Evolutionary conservation across 2,113 vertebrate genomes (phyloP).

Genomic region (Rynchops niger): DNA sequence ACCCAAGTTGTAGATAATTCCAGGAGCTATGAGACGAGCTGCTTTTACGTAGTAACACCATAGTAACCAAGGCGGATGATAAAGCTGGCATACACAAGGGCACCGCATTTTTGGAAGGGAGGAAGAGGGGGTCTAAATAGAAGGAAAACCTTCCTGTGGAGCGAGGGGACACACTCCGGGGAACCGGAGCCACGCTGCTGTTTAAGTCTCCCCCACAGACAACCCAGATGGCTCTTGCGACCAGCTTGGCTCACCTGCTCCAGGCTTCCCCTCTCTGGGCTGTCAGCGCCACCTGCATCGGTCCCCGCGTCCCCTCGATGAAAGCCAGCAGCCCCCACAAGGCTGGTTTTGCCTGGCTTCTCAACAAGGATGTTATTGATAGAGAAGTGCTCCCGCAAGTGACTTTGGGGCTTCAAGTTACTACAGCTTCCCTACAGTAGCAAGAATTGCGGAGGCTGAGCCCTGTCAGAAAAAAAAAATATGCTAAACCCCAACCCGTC

Average conservation of each 20-base stretch:
- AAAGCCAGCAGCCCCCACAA: neutral
- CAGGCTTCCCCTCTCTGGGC: neutral
- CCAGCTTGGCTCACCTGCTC: neutral
- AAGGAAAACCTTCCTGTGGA: neutral
- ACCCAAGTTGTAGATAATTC: neutral
- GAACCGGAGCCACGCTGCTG: neutral
- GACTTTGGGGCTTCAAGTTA: neutral
- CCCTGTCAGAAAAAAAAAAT: neutral
- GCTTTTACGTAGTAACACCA: constrained; percentile 16
- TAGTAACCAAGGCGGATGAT: neutral
- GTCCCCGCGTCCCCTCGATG: accelerated
- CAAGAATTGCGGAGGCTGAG: neutral
- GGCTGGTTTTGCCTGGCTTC: neutral
- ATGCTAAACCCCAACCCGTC: neutral
- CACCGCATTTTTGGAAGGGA: neutral
- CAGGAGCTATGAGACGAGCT: neutral
- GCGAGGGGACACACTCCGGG: neutral
- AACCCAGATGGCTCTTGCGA: neutral
- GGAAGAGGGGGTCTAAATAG: neutral
- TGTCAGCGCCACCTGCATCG: neutral
- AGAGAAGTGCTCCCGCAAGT: neutral
- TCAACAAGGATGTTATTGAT: constrained; percentile 5
- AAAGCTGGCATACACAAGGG: neutral
- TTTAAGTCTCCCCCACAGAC: neutral
- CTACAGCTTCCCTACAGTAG: neutral